Evolutionary conservation across 2,888 invertebrate genomes (phyloP), one percentile per base, ranked within the genome.

Genomic region (Lithophane socia): DNA sequence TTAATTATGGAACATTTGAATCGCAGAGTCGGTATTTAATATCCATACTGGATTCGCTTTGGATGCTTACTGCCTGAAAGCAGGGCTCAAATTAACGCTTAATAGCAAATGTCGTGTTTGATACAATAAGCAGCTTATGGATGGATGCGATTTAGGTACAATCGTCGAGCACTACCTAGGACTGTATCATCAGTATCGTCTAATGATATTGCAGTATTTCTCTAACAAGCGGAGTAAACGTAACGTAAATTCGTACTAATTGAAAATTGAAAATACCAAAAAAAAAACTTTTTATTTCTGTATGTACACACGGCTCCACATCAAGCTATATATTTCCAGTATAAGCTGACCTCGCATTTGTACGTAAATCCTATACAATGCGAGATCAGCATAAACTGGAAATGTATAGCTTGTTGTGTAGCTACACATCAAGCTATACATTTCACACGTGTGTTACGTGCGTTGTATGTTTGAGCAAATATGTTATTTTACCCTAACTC

Each of bases 91-190:
- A 80, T 79, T 47, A 63, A 54, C 47, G 37, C 12, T 16, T 58
- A 37, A 52, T 37, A 21, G 10, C 13, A 29, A 21, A 58, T 18
- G 42, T 42, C 13, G 13, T 61, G 13, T 49, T 69, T 47, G 44
- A 24, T 56, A 56, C 24, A 49, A 29, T 71, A 80, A 79, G 37
- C 65, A 37, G 84, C 80, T 68, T 80, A 42, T 21, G 37, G 56
- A 80, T 56, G 7, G 10, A 44, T 56, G 12, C 24, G 21, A 58
- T 58, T 47, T 18, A n/a, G 21, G 24, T 75, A 52, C 16, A 37
- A 13, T 60, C 9, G 10, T n/a, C 3, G 29, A 29, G 60, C 18
- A 29, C 29, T 8, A 60, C 16, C 24, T 24, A 24, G 7, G 13
- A 13, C 1, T 2, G 13, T 58, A 58, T 13, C 24, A 58, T 16